Evolutionary conservation across 2,797 vertebrate genomes (phyloP).

Genomic region (Pangasius krempfi): DNA sequence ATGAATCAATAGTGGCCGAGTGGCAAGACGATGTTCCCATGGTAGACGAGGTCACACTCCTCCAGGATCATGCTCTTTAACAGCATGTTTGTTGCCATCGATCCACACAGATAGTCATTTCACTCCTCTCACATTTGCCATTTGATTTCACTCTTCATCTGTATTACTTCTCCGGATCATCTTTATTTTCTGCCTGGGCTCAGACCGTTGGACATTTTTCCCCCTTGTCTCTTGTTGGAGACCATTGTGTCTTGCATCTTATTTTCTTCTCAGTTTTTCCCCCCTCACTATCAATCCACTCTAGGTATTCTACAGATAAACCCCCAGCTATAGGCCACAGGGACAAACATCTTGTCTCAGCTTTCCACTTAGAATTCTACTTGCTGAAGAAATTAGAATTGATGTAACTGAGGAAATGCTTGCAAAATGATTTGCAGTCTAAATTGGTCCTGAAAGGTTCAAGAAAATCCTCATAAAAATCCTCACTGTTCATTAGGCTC

Average conservation of each 20-base stretch:
- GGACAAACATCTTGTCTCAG: not conserved
- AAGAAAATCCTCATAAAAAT: conserved; percentile 19
- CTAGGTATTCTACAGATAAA: not conserved
- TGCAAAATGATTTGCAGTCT: not conserved
- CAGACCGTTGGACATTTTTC: not conserved
- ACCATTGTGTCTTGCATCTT: not conserved
- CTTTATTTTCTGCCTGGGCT: conserved; percentile 19
- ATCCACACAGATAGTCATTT: conserved; percentile 43
- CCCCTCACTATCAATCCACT: not conserved
- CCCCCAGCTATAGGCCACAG: not conserved
- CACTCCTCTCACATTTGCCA: conserved; percentile 8
- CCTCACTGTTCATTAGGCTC: conserved; percentile 8
- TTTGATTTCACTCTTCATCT: conserved; percentile 12
- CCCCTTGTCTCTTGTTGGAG: not conserved
- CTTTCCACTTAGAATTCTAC: not conserved
- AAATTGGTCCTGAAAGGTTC: conserved; percentile 2
- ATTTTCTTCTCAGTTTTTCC: not conserved
- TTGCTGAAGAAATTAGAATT: not conserved
- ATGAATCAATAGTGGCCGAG: conserved; percentile 27
- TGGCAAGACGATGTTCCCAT: conserved; percentile 31
- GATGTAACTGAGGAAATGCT: not conserved
- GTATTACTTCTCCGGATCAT: not conserved
- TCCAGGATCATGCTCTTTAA: conserved; percentile 44
- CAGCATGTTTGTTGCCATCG: conserved; percentile 38
- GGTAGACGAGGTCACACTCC: conserved; percentile 7